Conservation (phyloP, 2,797 vertebrate species). For the Antennarius maculatus region DNA sequence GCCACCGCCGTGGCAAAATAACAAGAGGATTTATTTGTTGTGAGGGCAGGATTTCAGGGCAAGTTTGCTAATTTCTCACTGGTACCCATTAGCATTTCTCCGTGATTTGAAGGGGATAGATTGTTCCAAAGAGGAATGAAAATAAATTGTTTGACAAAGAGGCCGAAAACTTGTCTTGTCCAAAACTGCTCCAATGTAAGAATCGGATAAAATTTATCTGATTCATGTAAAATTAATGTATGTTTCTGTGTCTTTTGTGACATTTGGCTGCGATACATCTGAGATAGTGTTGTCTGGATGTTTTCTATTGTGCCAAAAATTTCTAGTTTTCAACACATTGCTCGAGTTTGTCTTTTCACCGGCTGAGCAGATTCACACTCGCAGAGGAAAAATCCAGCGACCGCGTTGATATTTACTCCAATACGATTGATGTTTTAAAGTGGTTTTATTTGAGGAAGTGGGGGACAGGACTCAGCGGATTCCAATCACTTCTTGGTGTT, state of each 20-base stretch:
- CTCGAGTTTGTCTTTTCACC: background rate
- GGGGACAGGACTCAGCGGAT: slow-evolving; percentile 30
- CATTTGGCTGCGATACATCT: background rate
- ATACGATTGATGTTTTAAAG: slow-evolving; percentile 32
- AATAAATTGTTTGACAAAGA: background rate
- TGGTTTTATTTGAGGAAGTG: slow-evolving; percentile 33
- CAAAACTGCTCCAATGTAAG: too few species aligned
- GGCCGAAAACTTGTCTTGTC: background rate
- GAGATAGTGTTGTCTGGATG: background rate
- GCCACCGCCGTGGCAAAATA: slow-evolving; percentile 65
- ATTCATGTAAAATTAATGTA: background rate
- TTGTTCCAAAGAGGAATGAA: background rate
- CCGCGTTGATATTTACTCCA: slow-evolving; percentile 20
- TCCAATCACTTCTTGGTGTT: slow-evolving; percentile 37
- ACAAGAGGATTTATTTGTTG: slow-evolving; percentile 69
- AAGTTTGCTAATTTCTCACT: slow-evolving; percentile 37
- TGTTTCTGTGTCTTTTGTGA: background rate
- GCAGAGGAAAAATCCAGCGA: slow-evolving; percentile 19
- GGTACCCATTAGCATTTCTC: slow-evolving; percentile 15
- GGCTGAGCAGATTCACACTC: background rate
- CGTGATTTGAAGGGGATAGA: slow-evolving; percentile 8
- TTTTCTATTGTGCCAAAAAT: background rate
- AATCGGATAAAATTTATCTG: too few species aligned
- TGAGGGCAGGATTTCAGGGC: slow-evolving; percentile 48
- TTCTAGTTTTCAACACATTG: slow-evolving; percentile 11